Percentiles rank a stretch among this genome's conserved stretches.
phyloP scores from a whole-genome alignment of 2,888 invertebrate genomes.

The Cremastinae sp. region DNA sequence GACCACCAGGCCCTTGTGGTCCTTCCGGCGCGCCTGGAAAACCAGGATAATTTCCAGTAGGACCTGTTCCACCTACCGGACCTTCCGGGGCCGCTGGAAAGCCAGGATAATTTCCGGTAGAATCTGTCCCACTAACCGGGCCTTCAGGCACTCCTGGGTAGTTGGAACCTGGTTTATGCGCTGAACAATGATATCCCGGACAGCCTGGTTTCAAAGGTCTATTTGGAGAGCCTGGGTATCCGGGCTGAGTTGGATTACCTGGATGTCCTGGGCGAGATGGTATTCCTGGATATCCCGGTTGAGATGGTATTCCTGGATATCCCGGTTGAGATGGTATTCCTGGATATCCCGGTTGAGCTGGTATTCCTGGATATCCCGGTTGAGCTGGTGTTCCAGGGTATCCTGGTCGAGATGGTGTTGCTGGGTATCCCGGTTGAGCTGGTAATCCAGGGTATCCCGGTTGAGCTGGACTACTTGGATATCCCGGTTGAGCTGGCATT shows the following conservation, averaged over 20 bases:
- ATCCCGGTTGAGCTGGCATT: conserved; percentile 48
- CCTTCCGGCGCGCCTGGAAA: conserved; percentile 64
- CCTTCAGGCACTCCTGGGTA: conserved; percentile 65
- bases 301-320: conserved; percentile 50
- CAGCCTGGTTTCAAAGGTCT: conserved; percentile 39
- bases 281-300: conserved; percentile 57
- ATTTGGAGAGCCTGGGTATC: conserved; percentile 68
- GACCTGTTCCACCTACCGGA: conserved; percentile 58
- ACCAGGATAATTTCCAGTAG: conserved; percentile 43
- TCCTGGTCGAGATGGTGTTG: conserved; percentile 77
- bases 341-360: conserved; percentile 64
- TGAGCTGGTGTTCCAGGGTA: conserved; percentile 57
- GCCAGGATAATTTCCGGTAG: conserved; percentile 49
- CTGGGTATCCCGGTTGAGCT: conserved; percentile 76
- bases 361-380: conserved; percentile 52
- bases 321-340: conserved; percentile 51
- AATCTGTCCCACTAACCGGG: conserved; percentile 57
- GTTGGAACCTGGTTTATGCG: conserved; percentile 3
- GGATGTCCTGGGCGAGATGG: conserved; percentile 72
- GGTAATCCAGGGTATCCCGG: conserved; percentile 63
- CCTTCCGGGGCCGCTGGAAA: conserved; percentile 58
- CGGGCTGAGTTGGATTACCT: conserved; percentile 80
- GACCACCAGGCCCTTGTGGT: conserved; percentile 62
- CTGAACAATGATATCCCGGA: conserved; percentile 34
- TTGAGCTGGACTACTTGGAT: conserved; percentile 64